Conservation (phyloP, 1,140 invertebrate species). For the Capitella teleta region DNA sequence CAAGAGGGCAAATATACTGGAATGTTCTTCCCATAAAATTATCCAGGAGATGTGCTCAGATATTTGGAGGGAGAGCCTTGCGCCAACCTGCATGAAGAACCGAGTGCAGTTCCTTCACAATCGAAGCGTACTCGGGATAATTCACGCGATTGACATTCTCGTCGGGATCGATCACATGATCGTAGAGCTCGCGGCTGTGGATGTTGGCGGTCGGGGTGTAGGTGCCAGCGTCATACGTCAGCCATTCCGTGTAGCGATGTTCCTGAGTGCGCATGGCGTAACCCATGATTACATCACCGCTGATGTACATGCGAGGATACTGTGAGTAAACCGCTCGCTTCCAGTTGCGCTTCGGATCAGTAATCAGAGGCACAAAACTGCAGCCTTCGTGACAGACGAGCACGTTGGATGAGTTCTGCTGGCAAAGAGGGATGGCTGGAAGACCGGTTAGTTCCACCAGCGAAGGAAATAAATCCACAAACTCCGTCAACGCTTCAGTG, state of each 20-base stretch:
- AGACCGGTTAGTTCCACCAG: slow-evolving; percentile 59
- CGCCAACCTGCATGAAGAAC: slow-evolving; percentile 24
- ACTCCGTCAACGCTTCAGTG: slow-evolving; percentile 50
- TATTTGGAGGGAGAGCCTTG: slow-evolving; percentile 5
- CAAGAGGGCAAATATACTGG: too few relatives aligned
- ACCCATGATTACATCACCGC: slow-evolving; percentile 69
- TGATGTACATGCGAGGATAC: slow-evolving; percentile 63
- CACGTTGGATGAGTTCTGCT: slow-evolving; percentile 31
- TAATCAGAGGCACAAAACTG: slow-evolving; percentile 45
- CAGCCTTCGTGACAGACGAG: slow-evolving; percentile 58
- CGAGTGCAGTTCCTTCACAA: slow-evolving; percentile 16
- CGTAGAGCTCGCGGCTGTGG: slow-evolving; percentile 9
- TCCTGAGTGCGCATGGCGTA: slow-evolving; percentile 53
- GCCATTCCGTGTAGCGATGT: slow-evolving; percentile 67
- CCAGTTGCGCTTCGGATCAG: slow-evolving; percentile 5
- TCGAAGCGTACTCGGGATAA: not conserved
- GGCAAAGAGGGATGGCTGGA: slow-evolving; percentile 48
- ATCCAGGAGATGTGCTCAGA: too few relatives aligned
- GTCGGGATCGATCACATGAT: slow-evolving; percentile 7
- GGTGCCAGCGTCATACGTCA: slow-evolving; percentile 35
- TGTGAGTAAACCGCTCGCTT: slow-evolving; percentile 56
- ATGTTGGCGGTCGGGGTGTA: not conserved
- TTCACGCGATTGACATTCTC: slow-evolving; percentile 5
- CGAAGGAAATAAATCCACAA: slow-evolving; percentile 76
- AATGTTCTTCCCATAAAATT: too few relatives aligned